Conservation (phyloP, 2,797 vertebrate genomes). For the Tokudaia tokunoshimensis region DNA sequence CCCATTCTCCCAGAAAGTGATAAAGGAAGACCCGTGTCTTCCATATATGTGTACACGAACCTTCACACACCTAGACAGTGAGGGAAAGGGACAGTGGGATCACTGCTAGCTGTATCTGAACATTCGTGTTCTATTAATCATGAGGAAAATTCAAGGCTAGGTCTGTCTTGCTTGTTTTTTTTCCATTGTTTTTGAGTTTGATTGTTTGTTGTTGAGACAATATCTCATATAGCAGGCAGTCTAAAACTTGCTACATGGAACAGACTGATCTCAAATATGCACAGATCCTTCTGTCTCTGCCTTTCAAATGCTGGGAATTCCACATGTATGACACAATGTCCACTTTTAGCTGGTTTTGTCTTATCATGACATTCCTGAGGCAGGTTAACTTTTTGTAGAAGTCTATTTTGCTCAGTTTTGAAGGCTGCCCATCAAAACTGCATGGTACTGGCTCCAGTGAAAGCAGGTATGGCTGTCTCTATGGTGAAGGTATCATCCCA, state of each 20-base stretch:
- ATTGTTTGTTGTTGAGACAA: background rate
- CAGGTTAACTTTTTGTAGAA: background rate
- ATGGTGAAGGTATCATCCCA: background rate
- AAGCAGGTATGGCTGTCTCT: background rate
- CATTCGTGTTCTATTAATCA: background rate
- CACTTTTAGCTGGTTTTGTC: background rate
- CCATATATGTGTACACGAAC: background rate
- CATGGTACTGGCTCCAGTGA: background rate
- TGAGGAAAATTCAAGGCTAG: background rate
- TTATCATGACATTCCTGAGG: too few relatives aligned
- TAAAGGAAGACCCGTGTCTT: background rate
- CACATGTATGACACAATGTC: background rate
- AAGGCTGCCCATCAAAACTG: background rate
- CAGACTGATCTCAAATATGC: background rate
- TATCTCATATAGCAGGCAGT: background rate
- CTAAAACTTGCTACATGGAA: background rate
- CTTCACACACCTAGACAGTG: background rate
- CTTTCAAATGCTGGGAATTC: too few relatives aligned
- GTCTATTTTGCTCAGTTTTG: background rate
- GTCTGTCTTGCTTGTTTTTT: background rate
- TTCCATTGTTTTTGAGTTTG: background rate
- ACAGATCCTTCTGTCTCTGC: background rate
- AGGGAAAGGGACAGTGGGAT: background rate
- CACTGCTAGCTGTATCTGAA: background rate
- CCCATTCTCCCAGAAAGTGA: background rate